Conservation (phyloP, 2,113 vertebrate species). For the Bubalus kerabau region DNA sequence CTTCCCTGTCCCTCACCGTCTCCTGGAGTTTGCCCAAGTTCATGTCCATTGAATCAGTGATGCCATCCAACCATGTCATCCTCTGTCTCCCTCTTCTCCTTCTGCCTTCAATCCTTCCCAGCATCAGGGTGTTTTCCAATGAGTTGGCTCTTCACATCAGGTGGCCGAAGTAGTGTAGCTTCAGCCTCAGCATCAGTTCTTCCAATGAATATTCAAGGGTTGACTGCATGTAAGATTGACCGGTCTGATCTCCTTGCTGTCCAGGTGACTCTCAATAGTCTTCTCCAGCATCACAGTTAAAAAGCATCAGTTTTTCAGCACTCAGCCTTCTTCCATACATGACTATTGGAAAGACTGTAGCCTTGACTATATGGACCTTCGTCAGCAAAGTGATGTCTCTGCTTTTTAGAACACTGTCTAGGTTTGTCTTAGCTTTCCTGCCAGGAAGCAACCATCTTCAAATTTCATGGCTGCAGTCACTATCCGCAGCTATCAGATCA, state of each 20-base stretch:
- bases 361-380: not conserved
- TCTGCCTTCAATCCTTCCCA: not conserved
- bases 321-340: not conserved
- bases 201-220: not conserved
- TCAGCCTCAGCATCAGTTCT: not conserved
- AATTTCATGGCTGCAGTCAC: not conserved
- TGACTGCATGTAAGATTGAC: not conserved
- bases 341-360: not conserved
- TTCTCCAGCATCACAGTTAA: not conserved
- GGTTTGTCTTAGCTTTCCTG: not conserved
- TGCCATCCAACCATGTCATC: not conserved
- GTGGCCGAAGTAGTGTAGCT: not conserved
- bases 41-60: not conserved
- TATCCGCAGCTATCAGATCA: not conserved
- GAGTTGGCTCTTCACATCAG: not conserved
- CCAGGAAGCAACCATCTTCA: not conserved
- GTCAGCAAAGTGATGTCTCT: not conserved
- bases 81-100: not conserved
- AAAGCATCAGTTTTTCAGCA: not conserved
- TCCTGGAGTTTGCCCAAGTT: not conserved
- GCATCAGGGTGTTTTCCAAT: not conserved
- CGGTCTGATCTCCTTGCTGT: not conserved
- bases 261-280: not conserved
- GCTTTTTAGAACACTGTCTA: not conserved
- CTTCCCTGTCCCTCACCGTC: not conserved